Evolutionary conservation across 2,888 invertebrate genomes (phyloP), one percentile per base, ranked within the genome.

Genomic region (Augiades crinisus): DNA sequence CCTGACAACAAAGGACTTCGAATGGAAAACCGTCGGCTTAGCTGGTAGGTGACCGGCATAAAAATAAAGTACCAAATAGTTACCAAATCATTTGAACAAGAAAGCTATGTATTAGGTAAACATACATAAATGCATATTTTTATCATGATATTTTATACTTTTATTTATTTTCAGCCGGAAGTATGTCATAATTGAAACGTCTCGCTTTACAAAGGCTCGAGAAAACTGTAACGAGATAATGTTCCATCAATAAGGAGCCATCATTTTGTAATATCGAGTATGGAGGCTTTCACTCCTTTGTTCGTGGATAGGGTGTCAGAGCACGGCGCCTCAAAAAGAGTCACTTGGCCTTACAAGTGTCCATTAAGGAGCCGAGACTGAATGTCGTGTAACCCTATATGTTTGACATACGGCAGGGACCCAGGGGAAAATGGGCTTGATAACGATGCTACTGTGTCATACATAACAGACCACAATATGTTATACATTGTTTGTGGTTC

Each of bases 301-400:
- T 70, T 73, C 70, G 61, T 66, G 63, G 64, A 70, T 70, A 71
- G 68, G 71, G 73, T 75, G 76, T 75, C 77, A 78, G 72, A 70
- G 74, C 67, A 74, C 61, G 61, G 60, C 56, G 62, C 61, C 67
- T 72, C 69, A 73, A 78, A 60, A 77, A 73, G 72, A 64, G 71
- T 68, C 71, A 67, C 75, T 72, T 66, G 67, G 64, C 65, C 68
- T 70, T 68, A 74, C 74, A 76, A 83, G 84, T 78, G 85, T 84
- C 85, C 86, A 86, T 85, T 86, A 86, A 75, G 65, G 67, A 69
- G 67, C 64, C 13, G 41, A 49, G 71, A 72, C 71, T 77, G 80
- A 79, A 58, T 78, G 75, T 70, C 73, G 59, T 70, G 84, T 81
- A 85, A 85, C 82, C 74, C 75, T 81, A 85, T 84, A 82, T 75